Evolutionary conservation across 2,888 invertebrate species (phyloP).

Genomic region (Phengaris alcon): DNA sequence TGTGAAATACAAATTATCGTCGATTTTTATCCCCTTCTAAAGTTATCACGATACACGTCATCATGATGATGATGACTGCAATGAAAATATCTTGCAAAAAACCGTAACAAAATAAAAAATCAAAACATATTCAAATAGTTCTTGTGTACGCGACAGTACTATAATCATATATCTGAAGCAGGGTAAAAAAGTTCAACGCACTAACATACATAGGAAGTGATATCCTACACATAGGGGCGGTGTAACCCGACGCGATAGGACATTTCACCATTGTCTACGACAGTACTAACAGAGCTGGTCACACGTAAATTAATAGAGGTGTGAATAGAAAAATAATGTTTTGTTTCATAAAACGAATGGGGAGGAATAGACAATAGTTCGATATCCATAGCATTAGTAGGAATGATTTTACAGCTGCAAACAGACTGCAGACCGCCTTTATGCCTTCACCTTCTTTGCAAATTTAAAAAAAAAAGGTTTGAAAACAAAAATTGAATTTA

Average conservation of each 20-base stretch:
- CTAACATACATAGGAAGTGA: slow-evolving; percentile 38
- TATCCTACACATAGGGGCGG: slow-evolving; percentile 34
- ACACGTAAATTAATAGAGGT: slow-evolving; percentile 34
- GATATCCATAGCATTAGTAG: not conserved
- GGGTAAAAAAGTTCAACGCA: slow-evolving; percentile 39
- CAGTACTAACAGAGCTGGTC: slow-evolving; percentile 30
- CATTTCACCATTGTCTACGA: slow-evolving; percentile 30
- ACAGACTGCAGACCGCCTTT: not conserved
- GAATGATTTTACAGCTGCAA: not conserved
- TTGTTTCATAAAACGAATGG: slow-evolving; percentile 21
- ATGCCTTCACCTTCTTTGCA: not conserved
- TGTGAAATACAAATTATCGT: too few relatives aligned
- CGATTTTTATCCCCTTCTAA: too few relatives aligned
- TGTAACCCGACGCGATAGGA: slow-evolving; percentile 29
- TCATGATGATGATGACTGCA: too few relatives aligned
- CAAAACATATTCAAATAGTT: not conserved
- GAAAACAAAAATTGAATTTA: too few relatives aligned
- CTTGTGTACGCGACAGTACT: slow-evolving; percentile 19
- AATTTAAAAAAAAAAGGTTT: not conserved
- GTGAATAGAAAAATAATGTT: slow-evolving; percentile 21
- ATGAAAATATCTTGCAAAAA: too few relatives aligned
- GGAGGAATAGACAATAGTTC: slow-evolving; percentile 22
- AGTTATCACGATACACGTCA: too few relatives aligned
- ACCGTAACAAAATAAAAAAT: not conserved
- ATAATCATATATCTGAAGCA: slow-evolving; percentile 33